Conservation (phyloP, 2,113 vertebrate genomes). For the Martes martes region DNA sequence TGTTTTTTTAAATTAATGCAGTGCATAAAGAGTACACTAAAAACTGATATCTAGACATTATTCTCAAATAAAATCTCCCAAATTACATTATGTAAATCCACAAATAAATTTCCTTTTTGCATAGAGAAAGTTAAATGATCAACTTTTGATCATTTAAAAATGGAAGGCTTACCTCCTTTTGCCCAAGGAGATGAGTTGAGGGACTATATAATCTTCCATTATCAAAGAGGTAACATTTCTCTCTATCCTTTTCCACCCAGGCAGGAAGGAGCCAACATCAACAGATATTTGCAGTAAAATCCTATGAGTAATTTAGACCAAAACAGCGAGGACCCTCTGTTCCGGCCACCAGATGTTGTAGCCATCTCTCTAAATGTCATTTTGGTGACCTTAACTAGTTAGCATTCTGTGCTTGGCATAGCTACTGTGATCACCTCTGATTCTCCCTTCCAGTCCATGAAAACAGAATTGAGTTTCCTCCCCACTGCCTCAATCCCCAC, state of each 20-base stretch:
- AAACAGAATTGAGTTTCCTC: neutral
- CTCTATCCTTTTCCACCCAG: neutral
- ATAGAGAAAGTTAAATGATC: neutral
- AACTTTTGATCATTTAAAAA: too few relatives aligned
- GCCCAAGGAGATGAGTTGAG: neutral
- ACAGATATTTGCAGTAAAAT: neutral
- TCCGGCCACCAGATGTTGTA: neutral
- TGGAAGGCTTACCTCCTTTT: neutral
- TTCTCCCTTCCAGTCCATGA: neutral
- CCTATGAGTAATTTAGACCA: neutral
- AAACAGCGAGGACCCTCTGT: neutral
- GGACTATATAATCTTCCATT: neutral
- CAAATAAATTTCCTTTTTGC: neutral
- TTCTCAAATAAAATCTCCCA: slow-evolving; percentile 2
- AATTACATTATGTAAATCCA: neutral
- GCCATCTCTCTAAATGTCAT: neutral
- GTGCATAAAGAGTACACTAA: neutral
- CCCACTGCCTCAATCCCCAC: neutral
- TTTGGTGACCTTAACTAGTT: neutral
- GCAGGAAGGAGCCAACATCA: neutral
- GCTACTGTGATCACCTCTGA: neutral
- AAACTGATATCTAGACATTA: neutral
- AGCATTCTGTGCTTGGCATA: neutral
- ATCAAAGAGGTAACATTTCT: neutral
- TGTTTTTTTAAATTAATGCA: neutral